Conservation (phyloP, 1,140 invertebrate genomes). For the Camponotus vicinus region DNA sequence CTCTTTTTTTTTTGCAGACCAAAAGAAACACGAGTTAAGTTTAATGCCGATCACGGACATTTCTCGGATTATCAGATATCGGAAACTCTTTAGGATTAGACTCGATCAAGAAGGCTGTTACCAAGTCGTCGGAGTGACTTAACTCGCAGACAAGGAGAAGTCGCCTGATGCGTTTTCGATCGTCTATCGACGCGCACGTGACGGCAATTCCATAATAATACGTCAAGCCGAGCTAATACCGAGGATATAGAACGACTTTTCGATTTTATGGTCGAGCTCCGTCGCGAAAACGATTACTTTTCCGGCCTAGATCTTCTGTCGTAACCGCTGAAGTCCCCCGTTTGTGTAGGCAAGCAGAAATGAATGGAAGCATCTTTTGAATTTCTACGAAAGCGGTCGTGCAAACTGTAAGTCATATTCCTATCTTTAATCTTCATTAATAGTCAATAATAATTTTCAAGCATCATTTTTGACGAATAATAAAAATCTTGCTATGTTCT, state of each 20-base stretch:
- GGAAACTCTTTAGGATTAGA: slow-evolving; percentile 79
- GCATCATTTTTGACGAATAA: background rate
- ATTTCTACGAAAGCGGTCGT: background rate
- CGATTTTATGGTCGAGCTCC: slow-evolving; percentile 64
- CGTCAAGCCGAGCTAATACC: slow-evolving; percentile 65
- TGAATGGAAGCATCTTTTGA: background rate
- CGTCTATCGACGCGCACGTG: slow-evolving; percentile 71
- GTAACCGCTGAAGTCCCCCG: background rate
- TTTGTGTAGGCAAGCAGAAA: background rate
- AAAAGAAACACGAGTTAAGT: slow-evolving; percentile 16
- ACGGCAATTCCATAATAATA: slow-evolving; percentile 77
- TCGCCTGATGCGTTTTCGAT: slow-evolving; percentile 77
- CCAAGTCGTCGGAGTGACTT: slow-evolving; percentile 76
- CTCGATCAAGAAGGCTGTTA: slow-evolving; percentile 75
- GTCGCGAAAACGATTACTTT: slow-evolving; percentile 67
- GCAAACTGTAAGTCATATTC: background rate
- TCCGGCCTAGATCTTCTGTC: slow-evolving; percentile 1
- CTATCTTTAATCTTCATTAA: background rate
- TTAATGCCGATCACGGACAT: slow-evolving; percentile 58
- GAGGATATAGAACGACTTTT: slow-evolving; percentile 48
- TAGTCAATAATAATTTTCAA: background rate
- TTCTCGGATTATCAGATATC: slow-evolving; percentile 75
- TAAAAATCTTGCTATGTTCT: background rate
- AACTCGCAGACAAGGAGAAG: slow-evolving; percentile 71
- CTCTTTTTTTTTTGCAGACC: background rate